Base-by-base conservation (phyloP, 1,140 invertebrate species). In the Papilio helenus region DNA sequence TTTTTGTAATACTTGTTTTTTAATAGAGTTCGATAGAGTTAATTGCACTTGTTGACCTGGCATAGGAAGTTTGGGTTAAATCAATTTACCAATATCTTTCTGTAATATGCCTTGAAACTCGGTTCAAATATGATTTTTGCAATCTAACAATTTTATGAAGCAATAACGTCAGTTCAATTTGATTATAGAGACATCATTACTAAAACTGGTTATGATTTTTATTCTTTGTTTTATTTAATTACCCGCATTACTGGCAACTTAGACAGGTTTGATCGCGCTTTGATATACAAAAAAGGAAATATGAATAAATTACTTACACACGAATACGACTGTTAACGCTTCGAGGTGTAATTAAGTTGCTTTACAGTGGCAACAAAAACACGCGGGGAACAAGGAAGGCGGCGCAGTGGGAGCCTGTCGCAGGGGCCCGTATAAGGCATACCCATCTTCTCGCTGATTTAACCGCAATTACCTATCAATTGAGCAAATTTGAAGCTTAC, bases 271-370 rank as follows among this genome's bases (percentile, higher is more conserved):
- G 49, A 73, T 72, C 42, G 39, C 61, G 72, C 23, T 23, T 46
- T 23, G 18, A 20, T 42, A n/a, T 42, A 29, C 74, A 20, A 44
- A 71, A 74, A 80, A 77, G 42, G 18, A 71, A 76, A 61, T n/a
- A 68, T 80, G 79, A 76, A 80, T 68, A 72, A 46, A 74, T 80
- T 80, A 80, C 73, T 29, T 72, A 29, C 20, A 42, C n/a, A 74
- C 72, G 42, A 74, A 74, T 74, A 74, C 72, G 72, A 26, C n/a
- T 68, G 73, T 76, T 72, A 80, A 76, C 73, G 79, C 61, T 76
- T 76, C 65, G 46, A 76, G 79, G 74, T 80, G 61, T 80, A 80
- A 80, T 80, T 80, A 80, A 76, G 46, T 72, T 72, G 74, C 79
- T 72, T 76, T 55, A 74, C 72, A 77, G 74, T 76, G 79, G 49